Evolutionary conservation across 2,888 invertebrate species (phyloP), one percentile per base, ranked within the genome.

Genomic region (Sthenelais limicola): DNA sequence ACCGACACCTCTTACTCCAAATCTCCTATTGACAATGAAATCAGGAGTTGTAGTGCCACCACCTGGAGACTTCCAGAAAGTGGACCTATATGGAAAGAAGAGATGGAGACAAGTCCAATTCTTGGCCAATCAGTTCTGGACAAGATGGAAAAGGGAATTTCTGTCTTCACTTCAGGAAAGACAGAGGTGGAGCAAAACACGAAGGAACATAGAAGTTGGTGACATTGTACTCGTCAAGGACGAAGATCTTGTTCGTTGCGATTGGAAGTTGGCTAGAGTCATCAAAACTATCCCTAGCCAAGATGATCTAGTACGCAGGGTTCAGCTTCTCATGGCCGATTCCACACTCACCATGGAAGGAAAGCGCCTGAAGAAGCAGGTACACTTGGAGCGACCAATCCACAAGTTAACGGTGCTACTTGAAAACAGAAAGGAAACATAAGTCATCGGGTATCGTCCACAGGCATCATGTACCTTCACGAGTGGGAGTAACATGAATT

Each of bases 11-110:
- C 56, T 73, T 26, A 73, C 73, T 28, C 73, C 73, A 35, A 71
- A 71, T 43, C 56, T 71, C 62, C 30, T 73, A 26, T n/a, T 73
- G 21, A 73, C 66, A 3, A 71, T 73, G 66, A 73, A 71, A 67
- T n/a, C 58, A 5, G n/a, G 47, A 15, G 38, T 69, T 18, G 21
- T 28, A n/a, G 5, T 66, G 15, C 51, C 35, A 3, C 71, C 67
- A 21, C 73, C 73, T 28, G 66, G 70, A 49, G 43, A 47, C 18
- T 72, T 66, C 51, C 33, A 12, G 3, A 66, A 51, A 28, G 72
- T 48, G 33, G 73, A 73, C 38, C 32, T 70, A 3, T 70, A 48
- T 33, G 4, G 47, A 4, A 62, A 43, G 18, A 67, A 51, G 30
- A 2, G 72, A 35, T 73, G 73, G 74, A 33, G 56, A 28, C 21